Base-by-base conservation (phyloP, 2,888 invertebrate genomes). In the Conchocele bisecta region DNA sequence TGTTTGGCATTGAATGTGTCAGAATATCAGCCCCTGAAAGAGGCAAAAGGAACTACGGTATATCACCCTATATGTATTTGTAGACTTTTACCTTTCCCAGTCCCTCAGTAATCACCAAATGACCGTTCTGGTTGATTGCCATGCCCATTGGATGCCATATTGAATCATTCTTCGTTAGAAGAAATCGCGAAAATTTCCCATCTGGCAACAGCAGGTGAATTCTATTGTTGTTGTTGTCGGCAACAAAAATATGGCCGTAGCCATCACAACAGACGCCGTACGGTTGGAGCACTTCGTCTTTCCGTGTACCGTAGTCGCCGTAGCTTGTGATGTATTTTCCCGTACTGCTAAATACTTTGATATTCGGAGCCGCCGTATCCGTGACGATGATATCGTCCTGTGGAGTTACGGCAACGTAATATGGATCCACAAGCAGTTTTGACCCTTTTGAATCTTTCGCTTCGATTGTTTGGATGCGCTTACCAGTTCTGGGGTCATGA, bases 91-190 rank as follows among this genome's bases (percentile, higher is more conserved):
- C 80, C 68, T 88, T 86, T 1, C 89, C 89, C n/a, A 88, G 73
- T n/a, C 85, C 87, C 63, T 89, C 88, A 13, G 88, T 84, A 13
- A 89, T 80, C 11, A 86, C 74, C 20, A 89, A 75, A 53, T 87
- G 79, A 15, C 88, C 88, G 22, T 80, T 75, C 17, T 75, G 74
- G 48, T 84, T 80, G 5, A 88, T 80, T 17, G 81, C 74, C 6
- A 89, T 31, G 1, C 86, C 86, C 82, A 88, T 86, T 7, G 89
- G 89, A 44, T 89, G 84, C 85, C 87, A 88, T 17, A 88, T 63
- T 22, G 80, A 79, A 54, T 89, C 82, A 20, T 48, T 54, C 54
- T 83, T 82, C 6, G 84, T 82, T 28, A 88, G 54, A 13, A 89
- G 69, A 63, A 83, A 82, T 15, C 80, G 72, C 7, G 82, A 75